Percentiles rank a stretch among this genome's conserved stretches.
Conservation (phyloP, 2,113 vertebrate species). For the Phalacrocorax pelagicus region DNA sequence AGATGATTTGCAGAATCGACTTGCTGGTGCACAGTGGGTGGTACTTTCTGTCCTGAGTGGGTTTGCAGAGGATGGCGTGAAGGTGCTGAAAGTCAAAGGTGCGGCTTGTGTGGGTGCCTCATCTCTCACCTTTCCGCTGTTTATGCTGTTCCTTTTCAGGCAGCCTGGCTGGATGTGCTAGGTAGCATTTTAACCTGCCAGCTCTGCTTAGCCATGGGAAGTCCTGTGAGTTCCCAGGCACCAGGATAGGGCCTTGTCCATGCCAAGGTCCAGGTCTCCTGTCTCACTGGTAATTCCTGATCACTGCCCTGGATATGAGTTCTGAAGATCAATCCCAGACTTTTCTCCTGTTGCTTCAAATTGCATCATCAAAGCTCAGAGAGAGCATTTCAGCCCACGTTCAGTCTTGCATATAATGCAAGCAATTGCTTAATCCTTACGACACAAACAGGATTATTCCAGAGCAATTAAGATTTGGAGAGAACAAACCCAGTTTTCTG, state of each 20-base stretch:
- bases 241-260: neutral
- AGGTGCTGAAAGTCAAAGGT: neutral
- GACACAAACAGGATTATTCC: neutral
- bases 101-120: neutral
- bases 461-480: neutral
- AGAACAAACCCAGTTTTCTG: neutral
- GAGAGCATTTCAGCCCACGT: neutral
- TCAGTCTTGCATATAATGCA: neutral
- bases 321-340: neutral
- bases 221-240: neutral
- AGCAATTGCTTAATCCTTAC: neutral
- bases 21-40: neutral
- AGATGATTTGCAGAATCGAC: neutral
- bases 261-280: neutral
- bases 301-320: rapidly evolving
- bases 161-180: neutral
- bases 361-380: neutral
- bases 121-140: neutral
- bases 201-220: neutral
- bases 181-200: neutral
- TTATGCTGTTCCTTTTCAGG: neutral
- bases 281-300: neutral
- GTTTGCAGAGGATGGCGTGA: neutral
- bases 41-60: neutral
- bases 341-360: neutral